Evolutionary conservation across 2,888 invertebrate species (phyloP), one percentile per base, ranked within the genome.

Genomic region (Thereva unica): DNA sequence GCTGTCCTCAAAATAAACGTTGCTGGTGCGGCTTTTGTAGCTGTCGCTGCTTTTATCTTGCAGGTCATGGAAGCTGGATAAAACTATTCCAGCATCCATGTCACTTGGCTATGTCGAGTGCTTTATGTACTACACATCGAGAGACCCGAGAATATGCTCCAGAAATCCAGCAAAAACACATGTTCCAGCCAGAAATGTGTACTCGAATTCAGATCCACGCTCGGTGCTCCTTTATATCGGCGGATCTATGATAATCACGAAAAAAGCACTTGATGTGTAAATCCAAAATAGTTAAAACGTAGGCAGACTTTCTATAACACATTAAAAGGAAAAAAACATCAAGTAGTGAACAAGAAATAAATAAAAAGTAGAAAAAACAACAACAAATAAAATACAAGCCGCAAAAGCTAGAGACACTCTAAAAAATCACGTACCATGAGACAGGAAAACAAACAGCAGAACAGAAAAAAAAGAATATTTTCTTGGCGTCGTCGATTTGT

Each of bases 211-310:
- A 47, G 54, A 44, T 35, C 41, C 50, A 37, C 12, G n/a, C 38
- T 45, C 47, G 10, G 37, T 12, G 40, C 41, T 8, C 50, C 49
- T 61, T 61, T 61, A 49, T 34, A 50, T 40, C 61, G 50, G 23
- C 8, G 12, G 40, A 59, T 35, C n/a, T 50, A 40, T 41, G 23
- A 44, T 35, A 41, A 8, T 50, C 23, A 34, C 41, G 50, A 9
- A 23, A 50, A 61, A 61, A 63, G 37, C 56, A 59, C 67, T 67
- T 67, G 67, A 61, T 40, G 38, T 41, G 63, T 55, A 55, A 23
- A 23, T 23, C 55, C 63, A 64, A 67, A 63, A 64, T 67, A 67
- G 63, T 63, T 64, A 41, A 61, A 6, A n/a, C 41, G 50, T 8
- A 41, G 50, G 40, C 41, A 49, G 61, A 42, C 23, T 23, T 23